Conservation (phyloP, 2,797 vertebrate genomes). For the Schizopygopsis malacanthus region DNA sequence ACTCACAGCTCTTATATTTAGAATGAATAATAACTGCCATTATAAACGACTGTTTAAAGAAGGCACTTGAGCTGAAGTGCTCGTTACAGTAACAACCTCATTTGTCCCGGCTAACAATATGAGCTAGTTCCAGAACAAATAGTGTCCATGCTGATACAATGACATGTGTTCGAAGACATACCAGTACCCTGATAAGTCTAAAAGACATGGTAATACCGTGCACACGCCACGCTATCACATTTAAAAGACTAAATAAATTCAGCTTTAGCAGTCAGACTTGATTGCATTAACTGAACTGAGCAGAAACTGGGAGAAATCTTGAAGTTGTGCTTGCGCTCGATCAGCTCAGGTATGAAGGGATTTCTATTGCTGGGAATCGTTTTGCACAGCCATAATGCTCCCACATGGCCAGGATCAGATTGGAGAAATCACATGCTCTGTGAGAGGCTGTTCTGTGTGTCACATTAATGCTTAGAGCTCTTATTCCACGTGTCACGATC, state of each 20-base stretch:
- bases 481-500: background rate
- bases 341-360: background rate
- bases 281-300: background rate
- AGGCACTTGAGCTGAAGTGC: background rate
- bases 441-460: background rate
- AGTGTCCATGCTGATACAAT: background rate
- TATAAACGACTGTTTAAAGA: background rate
- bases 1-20: background rate
- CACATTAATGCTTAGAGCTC: background rate
- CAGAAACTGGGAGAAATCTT: background rate
- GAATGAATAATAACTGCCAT: background rate
- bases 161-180: background rate
- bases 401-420: background rate
- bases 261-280: background rate
- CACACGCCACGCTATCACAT: no score
- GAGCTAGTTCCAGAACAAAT: background rate
- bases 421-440: background rate
- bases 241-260: no score
- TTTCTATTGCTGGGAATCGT: slow-evolving; percentile 3
- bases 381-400: slow-evolving; percentile 21
- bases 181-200: background rate
- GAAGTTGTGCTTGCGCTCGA: background rate
- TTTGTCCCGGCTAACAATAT: background rate
- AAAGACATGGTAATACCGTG: background rate
- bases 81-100: background rate